phyloP scores from a whole-genome alignment of 2,888 invertebrate genomes.

The Liposcelis brunnea region DNA sequence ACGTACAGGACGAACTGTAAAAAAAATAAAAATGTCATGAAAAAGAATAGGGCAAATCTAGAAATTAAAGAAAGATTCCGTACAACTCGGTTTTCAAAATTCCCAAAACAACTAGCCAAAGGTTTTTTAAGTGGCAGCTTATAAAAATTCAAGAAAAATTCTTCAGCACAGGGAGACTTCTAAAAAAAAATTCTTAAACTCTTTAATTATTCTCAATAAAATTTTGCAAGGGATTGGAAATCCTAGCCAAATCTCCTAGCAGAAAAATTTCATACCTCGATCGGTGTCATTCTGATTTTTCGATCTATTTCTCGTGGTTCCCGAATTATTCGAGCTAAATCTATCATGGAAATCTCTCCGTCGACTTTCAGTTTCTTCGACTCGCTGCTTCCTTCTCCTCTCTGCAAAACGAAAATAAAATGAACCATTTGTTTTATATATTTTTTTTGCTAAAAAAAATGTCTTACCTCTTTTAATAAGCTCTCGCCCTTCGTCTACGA shows the following conservation, averaged over 20 bases:
- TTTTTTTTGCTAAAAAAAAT: background rate
- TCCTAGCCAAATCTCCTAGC: too few relatives aligned
- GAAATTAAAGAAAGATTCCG: constrained; percentile 8
- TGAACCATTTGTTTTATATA: too few relatives aligned
- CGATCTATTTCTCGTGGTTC: constrained; percentile 23
- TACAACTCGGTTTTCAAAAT: constrained; percentile 2
- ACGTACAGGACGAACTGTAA: constrained; percentile 31
- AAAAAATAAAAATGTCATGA: constrained; percentile 12
- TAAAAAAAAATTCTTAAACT: too few relatives aligned
- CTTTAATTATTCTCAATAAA: too few relatives aligned
- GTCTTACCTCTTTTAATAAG: constrained; percentile 66
- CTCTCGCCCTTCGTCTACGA: constrained; percentile 86
- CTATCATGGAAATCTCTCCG: constrained; percentile 55
- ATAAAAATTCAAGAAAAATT: too few relatives aligned
- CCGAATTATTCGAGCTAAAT: constrained; percentile 30
- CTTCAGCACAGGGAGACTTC: too few relatives aligned
- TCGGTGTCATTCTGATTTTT: background rate
- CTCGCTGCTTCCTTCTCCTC: constrained; percentile 61
- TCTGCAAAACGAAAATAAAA: constrained; percentile 31
- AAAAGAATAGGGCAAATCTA: constrained; percentile 7
- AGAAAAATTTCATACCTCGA: background rate
- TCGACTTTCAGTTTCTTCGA: constrained; percentile 60
- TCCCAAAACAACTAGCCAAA: too few relatives aligned
- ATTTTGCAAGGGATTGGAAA: too few relatives aligned
- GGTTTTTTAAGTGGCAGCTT: too few relatives aligned